Evolutionary conservation across 2,113 vertebrate species (phyloP), one percentile per base, ranked within the genome.

Genomic region (Misgurnus mizolepis): DNA sequence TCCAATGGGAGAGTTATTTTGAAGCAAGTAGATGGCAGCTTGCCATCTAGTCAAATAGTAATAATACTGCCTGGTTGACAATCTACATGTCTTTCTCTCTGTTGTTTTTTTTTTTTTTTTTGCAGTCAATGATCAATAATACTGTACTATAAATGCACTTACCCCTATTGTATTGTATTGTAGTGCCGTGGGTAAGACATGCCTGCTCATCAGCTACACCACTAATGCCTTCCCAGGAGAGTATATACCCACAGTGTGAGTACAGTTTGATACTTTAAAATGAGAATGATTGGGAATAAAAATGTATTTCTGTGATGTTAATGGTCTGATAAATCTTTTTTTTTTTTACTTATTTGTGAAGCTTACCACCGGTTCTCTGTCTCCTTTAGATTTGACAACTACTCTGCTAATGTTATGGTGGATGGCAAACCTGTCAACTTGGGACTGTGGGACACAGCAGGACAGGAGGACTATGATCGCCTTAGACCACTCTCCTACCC

Each of bases 121-220:
- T 50, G 18, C 67, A 17, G 22, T 53, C 47, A 47, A 34, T 9
- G 47, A 45, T 7, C 7, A 50, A 53, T 53, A 53, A 53, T 53
- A 53, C 12, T 53, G 14, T 14, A 11, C 12, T 15, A 6, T 43
- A 62, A 5, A 49, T 27, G 62, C 41, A 64, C 41, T 61, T 1
- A 74, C n/a, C 11, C 43, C 4, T 2, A 2, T 22, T 64, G 12
- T 49, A 84, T 62, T 65, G 10, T 49, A 58, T 83, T 78, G 56
- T 83, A 90, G 89, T 47, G 89, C 89, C 34, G 89, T 90, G 74
- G 89, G 89, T 84, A 90, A 90, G 84, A 89, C 88, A 66, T 89
- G 88, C 55, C 85, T 90, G 53, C 89, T 90, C 83, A 90, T 90
- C 88, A 90, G 87, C 76, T 90, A 90, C 73, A 90, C 89, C 85